Conservation (phyloP, 2,113 vertebrate species). For the Phylloscopus whistleri region DNA sequence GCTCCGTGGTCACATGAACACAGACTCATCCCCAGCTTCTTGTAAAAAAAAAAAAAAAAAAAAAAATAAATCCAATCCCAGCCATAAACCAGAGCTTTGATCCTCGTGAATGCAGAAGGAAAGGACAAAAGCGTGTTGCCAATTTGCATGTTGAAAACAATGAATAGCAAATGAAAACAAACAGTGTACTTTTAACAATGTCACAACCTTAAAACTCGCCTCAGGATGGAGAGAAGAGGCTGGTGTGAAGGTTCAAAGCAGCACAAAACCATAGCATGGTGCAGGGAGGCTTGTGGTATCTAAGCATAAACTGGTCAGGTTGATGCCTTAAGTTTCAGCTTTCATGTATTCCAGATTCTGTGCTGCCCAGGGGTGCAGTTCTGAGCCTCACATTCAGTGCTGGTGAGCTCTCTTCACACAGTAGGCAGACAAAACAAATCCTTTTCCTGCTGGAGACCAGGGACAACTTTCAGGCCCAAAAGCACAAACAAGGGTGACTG, state of each 20-base stretch:
- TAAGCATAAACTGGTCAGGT: neutral
- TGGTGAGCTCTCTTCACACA: neutral
- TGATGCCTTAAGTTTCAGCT: neutral
- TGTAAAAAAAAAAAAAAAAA: neutral
- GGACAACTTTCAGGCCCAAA: neutral
- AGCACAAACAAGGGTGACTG: neutral
- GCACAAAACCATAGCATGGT: accelerated
- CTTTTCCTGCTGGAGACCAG: neutral
- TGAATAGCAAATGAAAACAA: neutral
- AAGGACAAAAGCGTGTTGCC: neutral
- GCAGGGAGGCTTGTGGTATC: neutral
- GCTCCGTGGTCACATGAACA: slow-evolving; percentile 5
- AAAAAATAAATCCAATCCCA: neutral
- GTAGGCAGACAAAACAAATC: neutral
- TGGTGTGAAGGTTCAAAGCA: neutral
- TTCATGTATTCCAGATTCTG: neutral
- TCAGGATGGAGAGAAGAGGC: neutral
- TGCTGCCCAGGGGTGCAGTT: neutral
- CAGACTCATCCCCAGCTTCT: neutral
- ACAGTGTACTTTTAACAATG: neutral
- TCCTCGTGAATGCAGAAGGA: neutral
- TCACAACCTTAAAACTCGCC: neutral
- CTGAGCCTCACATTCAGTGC: neutral
- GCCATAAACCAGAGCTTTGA: neutral
- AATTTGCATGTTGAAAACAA: neutral